phyloP scores from a whole-genome alignment of 2,113 vertebrate genomes.

The Stictonetta naevosa region DNA sequence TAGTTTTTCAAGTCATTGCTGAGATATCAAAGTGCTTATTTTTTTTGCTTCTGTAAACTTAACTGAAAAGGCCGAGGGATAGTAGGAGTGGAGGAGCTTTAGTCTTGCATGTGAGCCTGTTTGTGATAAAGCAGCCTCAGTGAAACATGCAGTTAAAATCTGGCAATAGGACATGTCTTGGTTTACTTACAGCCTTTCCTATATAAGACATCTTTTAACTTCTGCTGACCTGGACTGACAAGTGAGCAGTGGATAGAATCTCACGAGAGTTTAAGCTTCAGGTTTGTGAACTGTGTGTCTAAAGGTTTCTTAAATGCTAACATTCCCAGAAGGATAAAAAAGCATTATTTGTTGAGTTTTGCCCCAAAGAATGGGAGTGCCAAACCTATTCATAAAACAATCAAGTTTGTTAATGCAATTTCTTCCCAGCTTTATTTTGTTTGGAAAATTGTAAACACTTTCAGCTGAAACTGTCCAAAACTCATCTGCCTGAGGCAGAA shows the following conservation, averaged over 20 bases:
- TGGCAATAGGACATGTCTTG: neutral
- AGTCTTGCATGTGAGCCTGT: neutral
- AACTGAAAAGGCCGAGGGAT: neutral
- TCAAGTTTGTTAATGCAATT: neutral
- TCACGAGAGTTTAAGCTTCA: neutral
- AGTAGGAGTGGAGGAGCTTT: neutral
- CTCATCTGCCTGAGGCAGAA: constrained; percentile 16
- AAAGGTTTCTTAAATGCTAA: neutral
- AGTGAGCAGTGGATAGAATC: fast-evolving
- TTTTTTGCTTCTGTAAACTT: neutral
- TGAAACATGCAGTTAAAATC: neutral
- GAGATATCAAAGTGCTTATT: neutral
- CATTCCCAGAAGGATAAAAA: neutral
- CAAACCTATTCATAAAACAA: neutral
- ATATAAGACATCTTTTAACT: neutral
- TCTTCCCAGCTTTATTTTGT: constrained; percentile 23
- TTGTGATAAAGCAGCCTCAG: neutral
- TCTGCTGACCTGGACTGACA: neutral
- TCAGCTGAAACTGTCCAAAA: constrained; percentile 23
- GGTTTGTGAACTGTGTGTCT: neutral
- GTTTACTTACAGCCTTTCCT: neutral
- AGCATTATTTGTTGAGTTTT: neutral
- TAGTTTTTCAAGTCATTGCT: neutral
- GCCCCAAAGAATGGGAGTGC: neutral
- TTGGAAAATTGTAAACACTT: constrained; percentile 19